Evolutionary conservation across 2,797 vertebrate genomes (phyloP).

Genomic region (Ciconia nigra): DNA sequence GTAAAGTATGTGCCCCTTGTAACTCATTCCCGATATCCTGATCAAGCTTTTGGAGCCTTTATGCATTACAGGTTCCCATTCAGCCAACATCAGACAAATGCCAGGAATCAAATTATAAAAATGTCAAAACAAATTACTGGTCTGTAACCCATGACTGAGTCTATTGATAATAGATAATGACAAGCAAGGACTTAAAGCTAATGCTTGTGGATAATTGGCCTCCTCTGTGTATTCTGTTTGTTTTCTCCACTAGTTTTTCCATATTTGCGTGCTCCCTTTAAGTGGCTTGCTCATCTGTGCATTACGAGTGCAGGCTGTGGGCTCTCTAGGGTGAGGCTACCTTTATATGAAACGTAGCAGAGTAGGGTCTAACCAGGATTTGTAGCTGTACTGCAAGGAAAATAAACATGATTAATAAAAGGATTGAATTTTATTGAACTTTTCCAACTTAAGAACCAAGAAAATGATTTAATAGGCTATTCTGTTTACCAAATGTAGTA

Average conservation of each 20-base stretch:
- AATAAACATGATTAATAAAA: background rate
- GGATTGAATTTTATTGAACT: background rate
- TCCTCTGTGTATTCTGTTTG: background rate
- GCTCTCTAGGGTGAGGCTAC: background rate
- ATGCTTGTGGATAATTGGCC: background rate
- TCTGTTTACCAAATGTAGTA: background rate
- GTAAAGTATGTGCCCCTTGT: background rate
- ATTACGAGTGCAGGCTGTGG: accelerated
- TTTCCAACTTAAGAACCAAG: background rate
- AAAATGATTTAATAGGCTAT: background rate
- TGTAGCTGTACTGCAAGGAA: background rate
- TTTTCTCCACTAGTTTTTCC: background rate
- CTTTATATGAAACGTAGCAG: background rate
- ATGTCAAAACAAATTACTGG: background rate
- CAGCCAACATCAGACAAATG: background rate
- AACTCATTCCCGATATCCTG: background rate
- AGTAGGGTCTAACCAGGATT: background rate
- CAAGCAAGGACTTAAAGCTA: background rate
- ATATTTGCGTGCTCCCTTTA: background rate
- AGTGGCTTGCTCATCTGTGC: background rate
- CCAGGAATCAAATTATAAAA: background rate
- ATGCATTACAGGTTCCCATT: background rate
- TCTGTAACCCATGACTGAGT: background rate
- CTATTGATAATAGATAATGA: background rate
- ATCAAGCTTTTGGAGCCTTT: background rate